phyloP scores from a whole-genome alignment of 2,797 vertebrate species.

The Hemitrygon akajei region DNA sequence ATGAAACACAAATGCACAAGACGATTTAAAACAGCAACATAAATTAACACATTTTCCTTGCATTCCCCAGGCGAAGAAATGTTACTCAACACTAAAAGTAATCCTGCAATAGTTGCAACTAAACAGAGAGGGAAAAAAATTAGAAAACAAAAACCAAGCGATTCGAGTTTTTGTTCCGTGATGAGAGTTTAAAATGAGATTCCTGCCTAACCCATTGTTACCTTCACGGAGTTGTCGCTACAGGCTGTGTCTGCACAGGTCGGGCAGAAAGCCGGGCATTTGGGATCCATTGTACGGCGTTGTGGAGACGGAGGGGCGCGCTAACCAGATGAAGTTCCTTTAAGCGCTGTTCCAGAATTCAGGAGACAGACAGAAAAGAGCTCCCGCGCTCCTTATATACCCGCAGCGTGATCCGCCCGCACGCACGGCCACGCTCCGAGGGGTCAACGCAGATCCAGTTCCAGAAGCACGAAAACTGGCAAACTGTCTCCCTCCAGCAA shows the following conservation, averaged over 20 bases:
- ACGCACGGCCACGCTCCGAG: conserved; percentile 18
- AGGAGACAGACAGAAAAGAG: conserved; percentile 73
- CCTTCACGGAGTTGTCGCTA: conserved; percentile 20
- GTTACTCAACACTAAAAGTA: conserved; percentile 22
- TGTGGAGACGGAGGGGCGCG: conserved; percentile 21
- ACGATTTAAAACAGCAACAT: background rate
- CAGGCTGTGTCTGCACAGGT: conserved; percentile 19
- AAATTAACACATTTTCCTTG: background rate
- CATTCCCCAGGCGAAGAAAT: background rate
- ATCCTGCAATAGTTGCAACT: conserved; percentile 15
- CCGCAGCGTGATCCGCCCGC: conserved; percentile 29
- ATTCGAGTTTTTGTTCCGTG: background rate
- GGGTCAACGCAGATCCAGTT: background rate
- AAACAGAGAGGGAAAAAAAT: background rate
- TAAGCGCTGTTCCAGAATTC: conserved; percentile 72
- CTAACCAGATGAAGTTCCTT: conserved; percentile 23
- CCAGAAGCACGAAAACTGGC: background rate
- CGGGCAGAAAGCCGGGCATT: conserved; percentile 27
- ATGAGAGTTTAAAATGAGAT: background rate
- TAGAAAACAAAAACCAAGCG: background rate
- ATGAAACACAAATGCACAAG: background rate
- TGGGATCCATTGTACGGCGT: conserved; percentile 31
- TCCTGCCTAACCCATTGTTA: background rate
- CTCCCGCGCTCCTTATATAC: conserved; percentile 31
- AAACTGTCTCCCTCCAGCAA: background rate